phyloP scores from a whole-genome alignment of 2,113 vertebrate species.

The Hucho hucho region DNA sequence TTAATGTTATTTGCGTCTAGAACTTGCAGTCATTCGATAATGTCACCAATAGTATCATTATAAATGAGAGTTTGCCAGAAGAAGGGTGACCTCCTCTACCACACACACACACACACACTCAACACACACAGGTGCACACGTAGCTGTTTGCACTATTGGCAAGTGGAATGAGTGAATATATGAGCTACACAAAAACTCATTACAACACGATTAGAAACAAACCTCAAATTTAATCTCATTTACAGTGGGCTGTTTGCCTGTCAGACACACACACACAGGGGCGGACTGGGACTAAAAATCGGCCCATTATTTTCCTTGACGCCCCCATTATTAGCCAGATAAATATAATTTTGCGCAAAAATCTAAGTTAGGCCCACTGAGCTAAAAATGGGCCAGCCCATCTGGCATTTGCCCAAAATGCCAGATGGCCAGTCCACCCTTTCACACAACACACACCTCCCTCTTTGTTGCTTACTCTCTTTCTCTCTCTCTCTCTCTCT shows the following conservation, averaged over 20 bases:
- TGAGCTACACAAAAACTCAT: constrained; percentile 77
- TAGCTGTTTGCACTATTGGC: constrained; percentile 72
- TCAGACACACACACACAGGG: constrained; percentile 58
- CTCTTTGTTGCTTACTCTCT: background rate
- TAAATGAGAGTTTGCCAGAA: constrained; percentile 64
- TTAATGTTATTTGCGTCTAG: constrained; percentile 61
- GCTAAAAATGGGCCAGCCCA: too few species aligned
- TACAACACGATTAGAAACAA: constrained; percentile 76
- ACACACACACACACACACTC: constrained; percentile 42
- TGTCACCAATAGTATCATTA: constrained; percentile 61
- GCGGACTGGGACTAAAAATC: too few species aligned
- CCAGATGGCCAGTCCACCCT: constrained; percentile 37
- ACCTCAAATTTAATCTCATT: constrained; percentile 77
- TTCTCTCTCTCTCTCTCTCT: constrained; percentile 2
- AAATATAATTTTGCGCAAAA: too few species aligned
- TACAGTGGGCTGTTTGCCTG: constrained; percentile 68
- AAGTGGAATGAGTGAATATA: constrained; percentile 75
- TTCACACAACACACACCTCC: constrained; percentile 27
- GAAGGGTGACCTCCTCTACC: constrained; percentile 62
- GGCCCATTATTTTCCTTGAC: too few species aligned
- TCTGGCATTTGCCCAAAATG: too few species aligned
- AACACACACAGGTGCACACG: constrained; percentile 34
- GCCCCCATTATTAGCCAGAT: too few species aligned
- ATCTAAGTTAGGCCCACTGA: too few species aligned
- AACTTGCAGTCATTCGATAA: constrained; percentile 59